Percentiles rank a stretch among this genome's conserved stretches.
phyloP scores from a whole-genome alignment of 1,140 invertebrate genomes.

The Myzus persicae region DNA sequence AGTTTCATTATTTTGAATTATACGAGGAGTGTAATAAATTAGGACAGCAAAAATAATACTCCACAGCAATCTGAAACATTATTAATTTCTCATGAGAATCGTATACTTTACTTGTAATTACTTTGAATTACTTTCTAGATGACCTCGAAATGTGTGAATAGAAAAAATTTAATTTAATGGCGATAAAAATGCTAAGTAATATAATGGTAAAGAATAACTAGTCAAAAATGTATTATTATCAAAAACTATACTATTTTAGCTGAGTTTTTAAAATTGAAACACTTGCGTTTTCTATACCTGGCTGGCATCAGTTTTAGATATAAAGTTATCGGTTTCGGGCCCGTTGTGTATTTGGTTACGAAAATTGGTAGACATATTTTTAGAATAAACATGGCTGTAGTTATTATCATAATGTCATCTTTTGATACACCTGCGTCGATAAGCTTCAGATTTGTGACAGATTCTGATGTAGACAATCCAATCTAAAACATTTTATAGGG shows the following conservation, averaged over 20 bases:
- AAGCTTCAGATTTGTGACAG: conserved; percentile 91
- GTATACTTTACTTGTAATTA: not conserved
- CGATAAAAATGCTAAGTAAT: not conserved
- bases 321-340: conserved; percentile 85
- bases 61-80: not conserved
- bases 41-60: not conserved
- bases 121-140: not conserved
- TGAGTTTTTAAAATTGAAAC: not conserved
- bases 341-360: conserved; percentile 87
- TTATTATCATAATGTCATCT: conserved; percentile 80
- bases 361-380: conserved; percentile 92
- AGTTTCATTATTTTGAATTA: not conserved
- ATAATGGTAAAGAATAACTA: not conserved
- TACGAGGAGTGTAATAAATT: not conserved
- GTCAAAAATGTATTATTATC: not conserved
- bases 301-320: conserved; percentile 90
- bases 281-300: conserved; percentile 66
- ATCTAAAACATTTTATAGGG: not conserved
- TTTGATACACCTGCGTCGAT: conserved; percentile 81
- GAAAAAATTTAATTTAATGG: not conserved
- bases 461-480: not conserved
- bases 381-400: conserved; percentile 91
- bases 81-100: not conserved
- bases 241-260: too few relatives aligned
- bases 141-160: not conserved